Conservation (phyloP, 2,888 invertebrate species). For the Leptinotarsa haldemani region DNA sequence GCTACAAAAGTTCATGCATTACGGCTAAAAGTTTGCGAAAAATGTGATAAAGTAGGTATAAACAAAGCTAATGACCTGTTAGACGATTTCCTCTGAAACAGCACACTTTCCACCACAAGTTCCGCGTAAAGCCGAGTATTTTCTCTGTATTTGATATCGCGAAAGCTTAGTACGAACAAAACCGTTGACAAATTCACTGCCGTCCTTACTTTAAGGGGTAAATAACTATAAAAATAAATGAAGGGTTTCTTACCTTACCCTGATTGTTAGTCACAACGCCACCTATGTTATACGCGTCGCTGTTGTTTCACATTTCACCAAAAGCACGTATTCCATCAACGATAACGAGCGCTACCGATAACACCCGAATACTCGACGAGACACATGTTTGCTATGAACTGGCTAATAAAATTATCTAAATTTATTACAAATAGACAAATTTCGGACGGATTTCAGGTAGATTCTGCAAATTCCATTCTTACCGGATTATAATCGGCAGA, state of each 20-base stretch:
- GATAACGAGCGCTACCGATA: slow-evolving; percentile 58
- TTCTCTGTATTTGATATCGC: slow-evolving; percentile 34
- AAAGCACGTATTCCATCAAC: slow-evolving; percentile 66
- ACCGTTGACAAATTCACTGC: slow-evolving; percentile 51
- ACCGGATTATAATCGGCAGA: slow-evolving; percentile 54
- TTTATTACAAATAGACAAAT: slow-evolving; percentile 49
- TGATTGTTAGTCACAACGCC: slow-evolving; percentile 64
- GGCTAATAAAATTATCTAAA: slow-evolving; percentile 59
- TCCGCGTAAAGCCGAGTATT: slow-evolving; percentile 42
- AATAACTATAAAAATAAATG: slow-evolving; percentile 61
- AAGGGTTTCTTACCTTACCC: slow-evolving; percentile 67
- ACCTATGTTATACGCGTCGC: slow-evolving; percentile 66
- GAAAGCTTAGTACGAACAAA: slow-evolving; percentile 43
- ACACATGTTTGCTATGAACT: slow-evolving; percentile 60
- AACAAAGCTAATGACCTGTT: slow-evolving; percentile 68
- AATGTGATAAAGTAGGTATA: slow-evolving; percentile 51
- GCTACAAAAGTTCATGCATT: slow-evolving; percentile 42
- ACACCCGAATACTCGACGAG: slow-evolving; percentile 58
- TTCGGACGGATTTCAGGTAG: slow-evolving; percentile 52
- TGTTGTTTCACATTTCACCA: slow-evolving; percentile 60
- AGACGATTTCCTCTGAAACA: slow-evolving; percentile 62
- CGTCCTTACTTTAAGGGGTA: slow-evolving; percentile 48
- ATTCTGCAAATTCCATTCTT: slow-evolving; percentile 48
- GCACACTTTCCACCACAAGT: slow-evolving; percentile 52
- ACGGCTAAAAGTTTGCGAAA: slow-evolving; percentile 32